Percentiles rank a stretch among this genome's conserved stretches.
Conservation (phyloP, 2,113 vertebrate genomes). For the Daubentonia madagascariensis region DNA sequence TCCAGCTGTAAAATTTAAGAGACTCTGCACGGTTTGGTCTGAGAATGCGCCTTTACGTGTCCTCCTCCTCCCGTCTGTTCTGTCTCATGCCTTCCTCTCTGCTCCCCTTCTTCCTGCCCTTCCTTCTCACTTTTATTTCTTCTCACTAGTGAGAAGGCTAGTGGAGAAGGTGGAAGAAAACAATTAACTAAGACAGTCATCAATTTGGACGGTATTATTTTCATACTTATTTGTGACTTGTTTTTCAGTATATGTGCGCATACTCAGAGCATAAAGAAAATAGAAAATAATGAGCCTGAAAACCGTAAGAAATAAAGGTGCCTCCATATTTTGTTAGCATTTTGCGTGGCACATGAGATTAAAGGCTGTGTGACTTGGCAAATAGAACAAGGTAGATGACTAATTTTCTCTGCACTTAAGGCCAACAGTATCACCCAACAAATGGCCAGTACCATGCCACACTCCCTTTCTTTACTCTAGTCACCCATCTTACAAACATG, state of each 20-base stretch:
- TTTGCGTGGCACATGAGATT: not conserved
- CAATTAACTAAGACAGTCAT: not conserved
- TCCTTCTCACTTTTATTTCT: not conserved
- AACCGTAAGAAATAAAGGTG: not conserved
- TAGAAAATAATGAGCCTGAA: not conserved
- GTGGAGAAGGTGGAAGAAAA: not conserved
- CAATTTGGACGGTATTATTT: not conserved
- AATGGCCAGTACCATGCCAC: not conserved
- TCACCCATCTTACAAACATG: not conserved
- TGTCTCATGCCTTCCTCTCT: not conserved
- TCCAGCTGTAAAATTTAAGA: not conserved
- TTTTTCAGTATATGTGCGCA: not conserved
- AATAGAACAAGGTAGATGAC: not conserved
- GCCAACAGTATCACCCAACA: not conserved
- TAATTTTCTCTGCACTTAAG: not conserved
- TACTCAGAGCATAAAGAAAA: not conserved
- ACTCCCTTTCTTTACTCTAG: not conserved
- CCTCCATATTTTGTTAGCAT: not conserved
- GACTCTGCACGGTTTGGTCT: not conserved
- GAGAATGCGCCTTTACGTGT: not conserved
- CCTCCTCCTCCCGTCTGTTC: not conserved
- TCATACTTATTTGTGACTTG: not conserved
- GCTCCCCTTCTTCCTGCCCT: not conserved
- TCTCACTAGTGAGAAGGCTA: not conserved
- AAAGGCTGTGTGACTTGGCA: not conserved